phyloP scores from a whole-genome alignment of 2,113 vertebrate genomes.

The Oryzias curvinotus region DNA sequence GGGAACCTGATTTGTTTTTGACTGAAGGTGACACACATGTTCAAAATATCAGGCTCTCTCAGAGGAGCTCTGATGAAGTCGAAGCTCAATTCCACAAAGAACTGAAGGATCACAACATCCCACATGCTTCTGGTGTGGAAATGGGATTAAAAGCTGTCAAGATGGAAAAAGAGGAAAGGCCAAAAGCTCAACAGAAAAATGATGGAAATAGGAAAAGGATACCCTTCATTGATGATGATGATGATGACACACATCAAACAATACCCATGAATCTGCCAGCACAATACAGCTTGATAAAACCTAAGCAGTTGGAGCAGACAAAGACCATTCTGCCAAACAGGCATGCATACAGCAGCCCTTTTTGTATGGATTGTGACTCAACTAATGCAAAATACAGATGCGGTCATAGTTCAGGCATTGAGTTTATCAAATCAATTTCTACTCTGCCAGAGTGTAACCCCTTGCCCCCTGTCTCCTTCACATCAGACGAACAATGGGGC shows the following conservation, averaged over 20 bases:
- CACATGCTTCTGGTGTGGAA: conserved; percentile 11
- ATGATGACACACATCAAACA: conserved; percentile 9
- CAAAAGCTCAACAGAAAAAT: conserved; percentile 16
- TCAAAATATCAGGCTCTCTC: conserved; percentile 19
- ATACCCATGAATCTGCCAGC: conserved; percentile 17
- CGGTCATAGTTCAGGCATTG: conserved; percentile 23
- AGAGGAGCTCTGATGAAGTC: conserved; percentile 27
- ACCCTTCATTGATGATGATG: conserved; percentile 65
- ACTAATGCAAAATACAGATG: conserved; percentile 11
- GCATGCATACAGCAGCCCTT: background rate
- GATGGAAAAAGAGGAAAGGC: conserved; percentile 27
- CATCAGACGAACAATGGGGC: conserved; percentile 13
- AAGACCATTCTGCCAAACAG: conserved; percentile 4
- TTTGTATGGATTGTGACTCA: conserved; percentile 60
- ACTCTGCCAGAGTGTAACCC: conserved; percentile 8
- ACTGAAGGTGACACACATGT: conserved; percentile 48
- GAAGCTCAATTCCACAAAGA: conserved; percentile 16
- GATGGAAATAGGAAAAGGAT: conserved; percentile 19
- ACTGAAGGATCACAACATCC: conserved; percentile 14
- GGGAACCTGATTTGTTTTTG: conserved; percentile 28
- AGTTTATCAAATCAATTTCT: conserved; percentile 7
- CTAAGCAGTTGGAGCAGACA: conserved; percentile 14
- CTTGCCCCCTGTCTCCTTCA: conserved; percentile 26
- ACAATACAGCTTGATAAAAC: conserved; percentile 37
- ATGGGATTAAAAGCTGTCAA: conserved; percentile 22